phyloP scores from a whole-genome alignment of 2,888 invertebrate species.

The Spilosoma lubricipeda region DNA sequence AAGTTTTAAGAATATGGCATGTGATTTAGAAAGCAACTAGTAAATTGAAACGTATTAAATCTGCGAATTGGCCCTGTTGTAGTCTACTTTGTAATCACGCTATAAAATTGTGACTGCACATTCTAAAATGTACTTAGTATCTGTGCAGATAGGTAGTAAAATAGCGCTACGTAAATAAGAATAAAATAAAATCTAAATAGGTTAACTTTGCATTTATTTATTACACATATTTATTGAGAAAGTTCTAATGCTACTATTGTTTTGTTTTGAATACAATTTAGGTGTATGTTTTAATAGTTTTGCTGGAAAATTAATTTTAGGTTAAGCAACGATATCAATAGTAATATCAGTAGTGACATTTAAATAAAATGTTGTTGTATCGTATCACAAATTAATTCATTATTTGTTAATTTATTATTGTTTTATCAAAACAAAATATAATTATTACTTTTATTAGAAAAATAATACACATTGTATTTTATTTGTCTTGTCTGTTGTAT shows the following conservation, averaged over 20 bases:
- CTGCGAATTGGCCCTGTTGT: constrained; percentile 36
- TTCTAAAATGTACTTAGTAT: constrained; percentile 21
- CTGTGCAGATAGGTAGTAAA: background rate
- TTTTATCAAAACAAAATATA: background rate
- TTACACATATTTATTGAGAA: background rate
- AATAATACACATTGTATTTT: background rate
- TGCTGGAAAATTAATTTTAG: background rate
- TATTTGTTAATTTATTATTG: background rate
- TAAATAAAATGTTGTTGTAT: too few species aligned
- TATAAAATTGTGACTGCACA: constrained; percentile 45
- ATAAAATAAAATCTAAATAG: background rate
- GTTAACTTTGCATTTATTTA: background rate
- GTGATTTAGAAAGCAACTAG: background rate
- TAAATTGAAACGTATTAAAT: background rate
- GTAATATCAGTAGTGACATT: too few species aligned
- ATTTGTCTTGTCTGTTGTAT: constrained; percentile 18
- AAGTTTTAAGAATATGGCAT: background rate
- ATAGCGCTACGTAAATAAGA: background rate
- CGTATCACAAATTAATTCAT: background rate
- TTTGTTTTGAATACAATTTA: background rate
- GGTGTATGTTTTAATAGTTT: background rate
- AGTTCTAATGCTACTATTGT: background rate
- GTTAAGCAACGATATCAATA: background rate
- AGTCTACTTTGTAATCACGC: constrained; percentile 41
- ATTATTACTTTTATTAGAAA: background rate